phyloP scores from a whole-genome alignment of 2,888 invertebrate species.

The Coenonympha arcania region DNA sequence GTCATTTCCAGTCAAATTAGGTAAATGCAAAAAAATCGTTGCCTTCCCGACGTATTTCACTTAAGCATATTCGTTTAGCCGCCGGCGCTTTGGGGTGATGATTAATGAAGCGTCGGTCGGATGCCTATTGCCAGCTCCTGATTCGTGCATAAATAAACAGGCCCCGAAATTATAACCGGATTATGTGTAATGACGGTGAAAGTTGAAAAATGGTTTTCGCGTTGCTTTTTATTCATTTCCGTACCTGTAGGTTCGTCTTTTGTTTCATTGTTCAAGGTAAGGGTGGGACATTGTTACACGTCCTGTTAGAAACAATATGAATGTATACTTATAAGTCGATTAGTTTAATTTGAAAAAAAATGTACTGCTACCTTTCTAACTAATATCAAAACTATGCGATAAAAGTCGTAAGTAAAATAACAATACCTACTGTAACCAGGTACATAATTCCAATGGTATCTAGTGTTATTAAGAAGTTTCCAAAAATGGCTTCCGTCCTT shows the following conservation, averaged over 20 bases:
- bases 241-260: neutral
- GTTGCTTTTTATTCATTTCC: constrained; percentile 4
- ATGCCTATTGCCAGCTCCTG: constrained; percentile 42
- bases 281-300: too few species aligned
- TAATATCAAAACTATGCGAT: too few species aligned
- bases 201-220: constrained; percentile 8
- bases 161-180: constrained; percentile 44
- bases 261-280: neutral
- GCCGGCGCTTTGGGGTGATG: constrained; percentile 57
- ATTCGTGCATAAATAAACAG: constrained; percentile 39
- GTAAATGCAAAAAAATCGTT: constrained; percentile 46
- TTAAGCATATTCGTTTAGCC: constrained; percentile 64
- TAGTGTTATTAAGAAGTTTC: too few species aligned
- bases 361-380: too few species aligned
- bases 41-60: constrained; percentile 51
- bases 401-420: too few species aligned
- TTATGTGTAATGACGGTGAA: constrained; percentile 27
- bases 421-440: too few species aligned
- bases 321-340: too few species aligned
- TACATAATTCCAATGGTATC: too few species aligned
- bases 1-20: constrained; percentile 47
- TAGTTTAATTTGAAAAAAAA: too few species aligned
- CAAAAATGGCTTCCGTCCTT: too few species aligned
- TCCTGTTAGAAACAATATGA: too few species aligned
- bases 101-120: constrained; percentile 61